Evolutionary conservation across 2,888 invertebrate species (phyloP).

Genomic region (Melolontha melolontha): DNA sequence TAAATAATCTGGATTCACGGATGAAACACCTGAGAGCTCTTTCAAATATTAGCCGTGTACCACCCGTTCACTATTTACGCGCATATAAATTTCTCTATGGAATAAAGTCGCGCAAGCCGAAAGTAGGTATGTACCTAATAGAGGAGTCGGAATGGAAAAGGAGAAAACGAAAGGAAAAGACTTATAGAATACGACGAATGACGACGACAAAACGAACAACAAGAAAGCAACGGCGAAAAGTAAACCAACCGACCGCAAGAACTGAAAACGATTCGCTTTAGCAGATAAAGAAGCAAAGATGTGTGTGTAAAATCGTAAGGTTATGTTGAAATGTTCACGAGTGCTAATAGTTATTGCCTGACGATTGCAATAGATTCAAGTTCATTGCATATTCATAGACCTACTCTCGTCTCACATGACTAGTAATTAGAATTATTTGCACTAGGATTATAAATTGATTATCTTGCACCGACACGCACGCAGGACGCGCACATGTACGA

Average conservation of each 20-base stretch:
- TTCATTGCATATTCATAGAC: constrained; percentile 64
- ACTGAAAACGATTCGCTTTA: constrained; percentile 23
- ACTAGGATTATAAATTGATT: constrained; percentile 61
- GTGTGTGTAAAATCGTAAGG: constrained; percentile 40
- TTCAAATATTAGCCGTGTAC: constrained; percentile 17
- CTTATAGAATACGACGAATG: too few relatives aligned
- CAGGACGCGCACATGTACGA: constrained; percentile 37
- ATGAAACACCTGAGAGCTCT: constrained; percentile 30
- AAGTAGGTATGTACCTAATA: too few relatives aligned
- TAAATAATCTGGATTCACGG: constrained; percentile 34
- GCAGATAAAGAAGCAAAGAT: constrained; percentile 27
- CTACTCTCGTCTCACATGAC: constrained; percentile 61
- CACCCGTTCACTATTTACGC: constrained; percentile 24
- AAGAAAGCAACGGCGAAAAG: constrained; percentile 23
- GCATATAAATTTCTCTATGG: constrained; percentile 19
- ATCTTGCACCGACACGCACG: constrained; percentile 56
- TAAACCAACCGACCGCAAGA: constrained; percentile 30
- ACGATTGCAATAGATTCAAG: constrained; percentile 61
- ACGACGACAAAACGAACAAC: neutral
- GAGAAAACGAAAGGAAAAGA: too few relatives aligned
- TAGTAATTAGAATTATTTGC: constrained; percentile 62
- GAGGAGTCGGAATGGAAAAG: too few relatives aligned
- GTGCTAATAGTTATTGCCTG: constrained; percentile 61
- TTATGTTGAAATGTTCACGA: constrained; percentile 47
- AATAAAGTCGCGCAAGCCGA: constrained; percentile 15